Base-by-base conservation (phyloP, 2,888 invertebrate genomes). In the Carterocephalus palaemon region DNA sequence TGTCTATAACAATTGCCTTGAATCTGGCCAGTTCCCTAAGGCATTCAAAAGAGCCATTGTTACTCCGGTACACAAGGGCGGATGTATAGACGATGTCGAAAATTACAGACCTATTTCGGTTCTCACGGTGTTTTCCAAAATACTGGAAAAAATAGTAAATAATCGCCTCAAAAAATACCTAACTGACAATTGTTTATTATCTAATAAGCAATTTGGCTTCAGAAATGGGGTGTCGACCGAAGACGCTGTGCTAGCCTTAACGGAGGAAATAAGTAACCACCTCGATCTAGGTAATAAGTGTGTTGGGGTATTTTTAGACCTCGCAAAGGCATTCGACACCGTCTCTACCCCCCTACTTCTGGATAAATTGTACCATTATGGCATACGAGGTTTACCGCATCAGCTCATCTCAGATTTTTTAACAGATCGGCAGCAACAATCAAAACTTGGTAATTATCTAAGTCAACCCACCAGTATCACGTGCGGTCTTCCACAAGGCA, bases 401-500 rank as follows among this genome's bases (percentile, higher is more conserved):
- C 16, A 12, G 6, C 9, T 45, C 3, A 4, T 45, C 4, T n/a
- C 29, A 2, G 23, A 45, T 22, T 26, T 19, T 12, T 7, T 45
- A n/a, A 31, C 29, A 5, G 13, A 37, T 9, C 31, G 29, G 2
- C 29, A 29, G 13, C 34, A 34, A 31, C 31, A 38, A 19, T 2
- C 6, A 31, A 32, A 46, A 26, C 16, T 32, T 10, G 24, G 19
- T 8, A 15, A 13, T 10, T 26, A 17, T 4, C 9, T 12, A 10
- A 38, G 37, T 17, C 26, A 10, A 4, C 6, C 16, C 4, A n/a
- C 6, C 15, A 12, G 6, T 16, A 19, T 45, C 5, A 33, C 10
- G 5, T 39, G 13, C n/a, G 48, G 48, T 4, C 34, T 45, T 2
- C 48, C 45, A 5, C 48, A 48, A 15, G 48, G 45, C 4, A 48